phyloP scores from a whole-genome alignment of 2,113 vertebrate species.

The Salvelinus alpinus region DNA sequence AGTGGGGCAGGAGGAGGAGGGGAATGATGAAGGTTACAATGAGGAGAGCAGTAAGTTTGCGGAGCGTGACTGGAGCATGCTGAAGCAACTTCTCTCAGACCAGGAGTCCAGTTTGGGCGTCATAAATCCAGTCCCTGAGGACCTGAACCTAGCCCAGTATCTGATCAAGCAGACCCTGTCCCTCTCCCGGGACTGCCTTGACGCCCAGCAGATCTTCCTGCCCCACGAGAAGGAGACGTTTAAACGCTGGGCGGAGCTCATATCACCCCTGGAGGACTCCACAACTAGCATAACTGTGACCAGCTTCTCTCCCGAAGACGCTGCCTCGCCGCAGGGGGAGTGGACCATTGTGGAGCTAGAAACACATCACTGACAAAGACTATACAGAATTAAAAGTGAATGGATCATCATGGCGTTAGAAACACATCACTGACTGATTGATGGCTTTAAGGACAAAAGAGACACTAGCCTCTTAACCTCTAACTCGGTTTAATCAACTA shows the following conservation, averaged over 20 bases:
- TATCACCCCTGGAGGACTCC: constrained; percentile 91
- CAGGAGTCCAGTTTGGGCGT: constrained; percentile 88
- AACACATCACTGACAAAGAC: constrained; percentile 89
- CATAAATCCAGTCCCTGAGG: constrained; percentile 93
- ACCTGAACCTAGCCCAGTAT: constrained; percentile 96
- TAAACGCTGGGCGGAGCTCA: constrained; percentile 91
- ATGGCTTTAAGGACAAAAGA: neutral
- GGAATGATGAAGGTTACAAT: constrained; percentile 69
- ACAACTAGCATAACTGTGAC: constrained; percentile 92
- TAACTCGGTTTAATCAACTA: neutral
- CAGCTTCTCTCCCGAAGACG: constrained; percentile 95
- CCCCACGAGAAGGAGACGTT: constrained; percentile 84
- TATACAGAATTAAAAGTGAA: constrained; percentile 10
- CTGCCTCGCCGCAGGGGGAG: constrained; percentile 93
- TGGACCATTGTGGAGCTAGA: constrained; percentile 99
- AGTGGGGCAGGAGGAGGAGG: constrained; percentile 71
- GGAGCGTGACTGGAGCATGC: constrained; percentile 92
- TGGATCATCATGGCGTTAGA: neutral
- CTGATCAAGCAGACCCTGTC: constrained; percentile 97
- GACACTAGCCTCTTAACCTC: neutral
- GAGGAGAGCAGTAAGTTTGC: constrained; percentile 79
- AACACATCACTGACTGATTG: constrained; percentile 1
- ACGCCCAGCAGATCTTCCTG: constrained; percentile 79
- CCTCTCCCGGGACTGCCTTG: constrained; percentile 87
- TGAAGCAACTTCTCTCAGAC: constrained; percentile 90